Evolutionary conservation across 2,797 vertebrate species (phyloP).

Genomic region (Chromis chromis): DNA sequence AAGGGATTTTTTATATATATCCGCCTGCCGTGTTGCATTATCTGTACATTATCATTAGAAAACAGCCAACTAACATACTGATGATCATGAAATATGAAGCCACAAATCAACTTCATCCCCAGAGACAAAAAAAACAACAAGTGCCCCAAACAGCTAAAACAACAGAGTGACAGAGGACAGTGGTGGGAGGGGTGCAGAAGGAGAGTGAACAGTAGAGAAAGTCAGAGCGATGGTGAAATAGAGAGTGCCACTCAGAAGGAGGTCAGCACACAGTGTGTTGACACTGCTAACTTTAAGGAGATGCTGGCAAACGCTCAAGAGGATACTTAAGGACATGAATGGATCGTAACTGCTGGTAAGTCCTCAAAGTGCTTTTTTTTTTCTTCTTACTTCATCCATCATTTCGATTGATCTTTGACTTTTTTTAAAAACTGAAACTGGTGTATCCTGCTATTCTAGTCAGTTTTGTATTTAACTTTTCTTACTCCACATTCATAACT

Average conservation of each 20-base stretch:
- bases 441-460: not conserved
- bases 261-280: constrained; percentile 45
- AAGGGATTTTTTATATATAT: too few relatives aligned
- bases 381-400: not conserved
- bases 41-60: constrained; percentile 8
- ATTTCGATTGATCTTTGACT: not conserved
- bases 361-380: constrained; percentile 24
- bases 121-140: constrained; percentile 49
- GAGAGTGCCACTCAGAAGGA: constrained; percentile 53
- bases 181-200: constrained; percentile 62
- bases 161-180: constrained; percentile 52
- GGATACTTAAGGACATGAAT: constrained; percentile 41
- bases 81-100: constrained; percentile 69
- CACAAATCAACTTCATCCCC: constrained; percentile 52
- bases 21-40: not conserved
- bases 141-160: constrained; percentile 53
- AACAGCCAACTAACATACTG: not conserved
- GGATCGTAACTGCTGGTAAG: constrained; percentile 69
- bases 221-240: constrained; percentile 65
- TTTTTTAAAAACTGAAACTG: not conserved
- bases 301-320: constrained; percentile 44
- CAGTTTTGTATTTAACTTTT: not conserved
- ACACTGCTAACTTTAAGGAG: constrained; percentile 33
- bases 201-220: constrained; percentile 70
- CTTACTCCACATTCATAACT: not conserved